These are phyloP conservation scores for Yoshiicerus persimilis DNA, from an alignment of 1,140 invertebrate species.

Conservation along the genomic window DNA sequence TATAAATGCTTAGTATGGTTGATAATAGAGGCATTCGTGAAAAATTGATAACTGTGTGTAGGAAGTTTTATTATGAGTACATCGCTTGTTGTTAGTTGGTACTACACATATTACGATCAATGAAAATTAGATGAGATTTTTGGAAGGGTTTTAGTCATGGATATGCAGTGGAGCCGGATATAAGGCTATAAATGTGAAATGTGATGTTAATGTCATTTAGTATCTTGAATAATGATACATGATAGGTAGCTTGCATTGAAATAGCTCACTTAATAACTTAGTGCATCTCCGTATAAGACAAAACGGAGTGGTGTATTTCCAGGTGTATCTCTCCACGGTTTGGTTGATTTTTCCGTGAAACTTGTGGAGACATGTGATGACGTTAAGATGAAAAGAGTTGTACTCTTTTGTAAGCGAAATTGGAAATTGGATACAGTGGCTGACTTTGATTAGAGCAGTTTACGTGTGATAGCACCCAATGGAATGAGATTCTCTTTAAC, in stretches of 20 bases:
- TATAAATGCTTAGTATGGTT: too few species aligned
- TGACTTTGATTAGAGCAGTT: not conserved
- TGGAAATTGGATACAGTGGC: conserved; percentile 2
- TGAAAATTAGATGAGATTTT: not conserved
- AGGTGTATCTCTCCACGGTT: not conserved
- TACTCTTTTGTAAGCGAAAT: not conserved
- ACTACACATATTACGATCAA: too few species aligned
- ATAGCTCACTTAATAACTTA: not conserved
- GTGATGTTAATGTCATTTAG: not conserved
- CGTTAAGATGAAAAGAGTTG: not conserved
- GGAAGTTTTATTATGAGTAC: too few species aligned
- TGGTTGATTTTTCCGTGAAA: not conserved
- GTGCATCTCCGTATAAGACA: not conserved
- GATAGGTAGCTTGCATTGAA: not conserved
- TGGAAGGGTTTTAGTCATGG: too few species aligned
- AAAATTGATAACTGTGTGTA: not conserved
- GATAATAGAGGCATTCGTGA: not conserved
- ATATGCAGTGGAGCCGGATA: too few species aligned
- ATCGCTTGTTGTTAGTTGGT: too few species aligned
- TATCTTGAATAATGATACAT: not conserved
- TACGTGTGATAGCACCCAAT: not conserved
- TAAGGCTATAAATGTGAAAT: not conserved
- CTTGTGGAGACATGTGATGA: not conserved
- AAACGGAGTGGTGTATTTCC: not conserved
- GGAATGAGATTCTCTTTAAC: not conserved